Conservation (phyloP, 2,113 vertebrate species). For the Limnothrissa miodon region DNA sequence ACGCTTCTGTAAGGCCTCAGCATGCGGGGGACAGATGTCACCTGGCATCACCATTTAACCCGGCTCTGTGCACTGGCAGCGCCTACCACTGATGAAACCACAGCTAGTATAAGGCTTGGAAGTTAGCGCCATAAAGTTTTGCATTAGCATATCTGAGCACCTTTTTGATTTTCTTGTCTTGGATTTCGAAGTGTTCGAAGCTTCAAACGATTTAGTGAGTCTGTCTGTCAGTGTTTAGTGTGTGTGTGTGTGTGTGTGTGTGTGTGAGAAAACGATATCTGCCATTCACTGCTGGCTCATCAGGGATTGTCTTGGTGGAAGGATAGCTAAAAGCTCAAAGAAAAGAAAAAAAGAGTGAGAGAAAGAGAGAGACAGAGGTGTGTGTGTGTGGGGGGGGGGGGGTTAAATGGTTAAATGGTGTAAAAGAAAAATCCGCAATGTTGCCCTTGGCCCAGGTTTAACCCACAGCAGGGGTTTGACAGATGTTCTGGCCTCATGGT, state of each 20-base stretch:
- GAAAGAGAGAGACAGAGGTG: not conserved
- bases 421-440: not conserved
- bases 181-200: not conserved
- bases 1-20: not conserved
- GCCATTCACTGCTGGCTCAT: constrained; percentile 12
- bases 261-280: not conserved
- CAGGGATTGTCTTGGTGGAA: not conserved
- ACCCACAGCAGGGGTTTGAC: not conserved
- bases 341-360: not conserved
- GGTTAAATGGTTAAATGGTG: not conserved
- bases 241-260: not conserved
- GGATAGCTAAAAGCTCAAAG: not conserved
- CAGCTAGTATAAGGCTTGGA: not conserved
- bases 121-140: not conserved
- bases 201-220: not conserved
- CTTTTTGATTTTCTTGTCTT: not conserved
- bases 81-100: not conserved
- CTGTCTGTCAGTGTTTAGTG: not conserved
- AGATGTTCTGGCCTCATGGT: not conserved
- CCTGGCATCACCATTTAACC: not conserved
- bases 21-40: not conserved
- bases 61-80: not conserved
- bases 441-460: not conserved
- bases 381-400: not conserved
- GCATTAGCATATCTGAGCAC: constrained; percentile 1